Conservation (phyloP, 2,888 invertebrate species). For the Limnephilus lunatus region DNA sequence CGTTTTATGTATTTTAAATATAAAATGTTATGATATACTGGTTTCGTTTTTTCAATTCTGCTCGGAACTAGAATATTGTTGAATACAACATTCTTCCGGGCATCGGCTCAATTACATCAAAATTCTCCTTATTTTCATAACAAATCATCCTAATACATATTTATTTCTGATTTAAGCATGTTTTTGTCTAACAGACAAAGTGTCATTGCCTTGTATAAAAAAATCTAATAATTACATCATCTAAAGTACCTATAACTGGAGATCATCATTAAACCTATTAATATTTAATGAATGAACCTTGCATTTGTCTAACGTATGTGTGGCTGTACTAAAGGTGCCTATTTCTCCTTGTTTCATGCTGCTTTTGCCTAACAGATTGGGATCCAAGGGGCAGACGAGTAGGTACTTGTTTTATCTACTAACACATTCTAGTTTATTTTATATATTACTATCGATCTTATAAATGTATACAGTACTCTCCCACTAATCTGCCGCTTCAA, state of each 20-base stretch:
- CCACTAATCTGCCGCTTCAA: too few relatives aligned
- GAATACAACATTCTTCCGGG: too few relatives aligned
- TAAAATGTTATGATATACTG: too few relatives aligned
- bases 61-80: too few relatives aligned
- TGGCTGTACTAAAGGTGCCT: conserved; percentile 5
- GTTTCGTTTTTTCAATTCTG: too few relatives aligned
- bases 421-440: neutral
- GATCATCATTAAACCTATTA: neutral
- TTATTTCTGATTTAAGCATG: neutral
- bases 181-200: neutral
- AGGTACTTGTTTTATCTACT: conserved; percentile 63
- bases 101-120: too few relatives aligned
- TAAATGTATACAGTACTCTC: too few relatives aligned
- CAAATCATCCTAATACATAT: too few relatives aligned
- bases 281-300: neutral
- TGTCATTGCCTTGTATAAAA: too few relatives aligned
- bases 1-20: too few relatives aligned
- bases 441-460: neutral
- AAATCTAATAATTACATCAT: neutral
- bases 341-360: conserved; percentile 62
- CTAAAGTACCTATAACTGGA: too few relatives aligned
- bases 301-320: neutral
- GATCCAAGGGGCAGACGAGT: conserved; percentile 64
- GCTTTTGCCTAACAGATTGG: conserved; percentile 54
- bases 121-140: neutral